Percentiles rank a stretch among this genome's conserved stretches.
Evolutionary conservation across 2,888 invertebrate species (phyloP).

Genomic region (Isoperla grammatica): DNA sequence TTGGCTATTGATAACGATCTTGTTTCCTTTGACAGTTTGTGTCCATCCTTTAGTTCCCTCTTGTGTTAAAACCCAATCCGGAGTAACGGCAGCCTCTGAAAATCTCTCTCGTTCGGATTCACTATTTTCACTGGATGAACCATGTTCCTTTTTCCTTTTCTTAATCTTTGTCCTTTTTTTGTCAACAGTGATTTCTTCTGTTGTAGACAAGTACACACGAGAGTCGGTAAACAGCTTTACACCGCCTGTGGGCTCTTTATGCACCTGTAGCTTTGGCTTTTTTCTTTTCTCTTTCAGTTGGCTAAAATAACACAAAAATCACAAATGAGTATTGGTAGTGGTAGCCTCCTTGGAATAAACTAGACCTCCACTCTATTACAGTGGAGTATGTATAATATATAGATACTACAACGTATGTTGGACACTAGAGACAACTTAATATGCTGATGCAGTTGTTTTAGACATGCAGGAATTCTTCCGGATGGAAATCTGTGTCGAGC

Average conservation of each 20-base stretch:
- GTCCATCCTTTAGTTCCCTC: constrained; percentile 9
- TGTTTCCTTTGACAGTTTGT: neutral
- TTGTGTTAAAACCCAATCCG: constrained; percentile 3
- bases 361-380: too few relatives aligned
- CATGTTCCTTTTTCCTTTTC: neutral
- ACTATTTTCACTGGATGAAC: constrained; percentile 9
- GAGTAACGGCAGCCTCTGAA: neutral
- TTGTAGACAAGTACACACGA: neutral
- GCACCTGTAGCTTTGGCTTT: neutral
- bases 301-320: neutral
- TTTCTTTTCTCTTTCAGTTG: constrained; percentile 10
- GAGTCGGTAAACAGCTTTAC: neutral
- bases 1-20: neutral
- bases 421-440: too few relatives aligned
- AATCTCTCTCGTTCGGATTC: neutral
- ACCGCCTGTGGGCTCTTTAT: constrained; percentile 2
- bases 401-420: too few relatives aligned
- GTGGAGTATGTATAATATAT: too few relatives aligned
- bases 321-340: too few relatives aligned
- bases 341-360: too few relatives aligned
- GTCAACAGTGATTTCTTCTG: neutral
- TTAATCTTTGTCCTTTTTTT: neutral
- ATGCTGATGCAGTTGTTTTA: too few relatives aligned
- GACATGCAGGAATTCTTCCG: too few relatives aligned
- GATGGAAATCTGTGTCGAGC: too few relatives aligned